Conservation (phyloP, 2,888 invertebrate species). For the Drosophila lutescens region DNA sequence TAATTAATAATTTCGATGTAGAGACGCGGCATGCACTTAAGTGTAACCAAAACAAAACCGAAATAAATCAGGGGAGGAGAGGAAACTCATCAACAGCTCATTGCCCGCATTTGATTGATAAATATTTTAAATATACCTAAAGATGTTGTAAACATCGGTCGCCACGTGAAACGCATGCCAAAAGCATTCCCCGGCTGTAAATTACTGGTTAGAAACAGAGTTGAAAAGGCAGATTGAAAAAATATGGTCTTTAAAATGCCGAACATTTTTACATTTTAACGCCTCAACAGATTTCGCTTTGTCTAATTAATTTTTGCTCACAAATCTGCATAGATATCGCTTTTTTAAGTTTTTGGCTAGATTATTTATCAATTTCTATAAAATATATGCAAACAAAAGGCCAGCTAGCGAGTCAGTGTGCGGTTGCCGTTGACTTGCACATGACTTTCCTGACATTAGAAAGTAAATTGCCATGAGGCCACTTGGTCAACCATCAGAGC, state of each 20-base stretch:
- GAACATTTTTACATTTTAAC: slow-evolving; percentile 47
- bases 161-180: slow-evolving; percentile 12
- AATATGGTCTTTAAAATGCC: slow-evolving; percentile 26
- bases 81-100: slow-evolving; percentile 30
- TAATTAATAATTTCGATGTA: slow-evolving; percentile 65
- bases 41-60: slow-evolving; percentile 45
- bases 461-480: slow-evolving; percentile 79
- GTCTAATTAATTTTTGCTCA: slow-evolving; percentile 41
- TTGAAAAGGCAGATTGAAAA: slow-evolving; percentile 24
- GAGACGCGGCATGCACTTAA: slow-evolving; percentile 51
- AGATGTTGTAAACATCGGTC: slow-evolving; percentile 32
- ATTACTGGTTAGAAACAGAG: slow-evolving; percentile 25
- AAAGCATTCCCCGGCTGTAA: neutral
- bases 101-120: slow-evolving; percentile 48
- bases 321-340: slow-evolving; percentile 58
- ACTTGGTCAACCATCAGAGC: slow-evolving; percentile 69
- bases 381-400: slow-evolving; percentile 14
- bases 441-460: slow-evolving; percentile 79
- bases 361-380: slow-evolving; percentile 62
- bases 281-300: slow-evolving; percentile 36
- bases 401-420: slow-evolving; percentile 8
- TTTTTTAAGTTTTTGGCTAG: slow-evolving; percentile 10
- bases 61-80: slow-evolving; percentile 17
- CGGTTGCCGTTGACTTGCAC: slow-evolving; percentile 67
- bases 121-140: slow-evolving; percentile 12